Evolutionary conservation across 2,113 vertebrate species (phyloP).

Genomic region (Tenrec ecaudatus): DNA sequence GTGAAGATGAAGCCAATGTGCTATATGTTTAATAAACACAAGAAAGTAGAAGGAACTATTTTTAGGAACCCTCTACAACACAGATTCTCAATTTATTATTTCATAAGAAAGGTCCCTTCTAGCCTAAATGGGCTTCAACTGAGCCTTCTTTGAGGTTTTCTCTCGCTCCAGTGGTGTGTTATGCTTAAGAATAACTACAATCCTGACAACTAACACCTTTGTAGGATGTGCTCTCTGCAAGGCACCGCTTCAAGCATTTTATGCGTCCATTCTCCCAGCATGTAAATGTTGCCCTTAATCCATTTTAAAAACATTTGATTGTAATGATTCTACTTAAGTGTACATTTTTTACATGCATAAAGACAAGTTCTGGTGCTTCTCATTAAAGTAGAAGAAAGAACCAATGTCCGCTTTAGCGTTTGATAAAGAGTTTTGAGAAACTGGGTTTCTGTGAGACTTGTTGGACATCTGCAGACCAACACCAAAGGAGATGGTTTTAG

Average conservation of each 20-base stretch:
- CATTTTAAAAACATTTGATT: background rate
- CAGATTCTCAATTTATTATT: background rate
- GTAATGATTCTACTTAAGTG: background rate
- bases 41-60: background rate
- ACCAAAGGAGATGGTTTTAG: background rate
- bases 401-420: background rate
- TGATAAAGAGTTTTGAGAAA: background rate
- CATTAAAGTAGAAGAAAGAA: background rate
- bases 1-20: background rate
- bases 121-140: background rate
- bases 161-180: background rate
- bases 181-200: background rate
- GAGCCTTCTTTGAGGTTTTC: background rate
- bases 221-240: fast-evolving
- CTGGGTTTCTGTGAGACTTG: background rate
- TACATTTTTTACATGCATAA: background rate
- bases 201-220: background rate
- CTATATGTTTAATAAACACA: background rate
- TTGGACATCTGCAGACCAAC: background rate
- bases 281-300: background rate
- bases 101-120: background rate
- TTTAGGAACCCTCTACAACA: background rate
- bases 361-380: background rate
- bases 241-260: background rate
- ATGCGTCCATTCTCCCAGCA: background rate